Evolutionary conservation across 2,888 invertebrate genomes (phyloP), one percentile per base, ranked within the genome.

Genomic region (Diarsia rubi): DNA sequence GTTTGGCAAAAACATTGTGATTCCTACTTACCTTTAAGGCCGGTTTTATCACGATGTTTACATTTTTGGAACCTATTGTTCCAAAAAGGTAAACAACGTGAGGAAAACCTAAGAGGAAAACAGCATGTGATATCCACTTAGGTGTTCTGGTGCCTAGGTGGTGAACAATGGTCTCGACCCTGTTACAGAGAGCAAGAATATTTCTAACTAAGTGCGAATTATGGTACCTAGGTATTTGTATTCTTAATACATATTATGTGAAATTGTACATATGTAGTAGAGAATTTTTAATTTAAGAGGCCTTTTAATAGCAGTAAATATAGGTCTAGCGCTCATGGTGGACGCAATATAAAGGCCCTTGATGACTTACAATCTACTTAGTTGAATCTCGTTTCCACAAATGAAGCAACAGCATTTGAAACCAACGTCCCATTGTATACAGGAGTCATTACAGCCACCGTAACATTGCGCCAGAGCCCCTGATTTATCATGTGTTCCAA

Each of bases 401-500:
- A 71, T 83, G 79, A 78, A 78, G 78, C 78, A 79, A 78, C 66
- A 24, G 31, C 27, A 27, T 49, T 63, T 69, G 69, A 27, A 52
- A 66, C 24, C 52, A 69, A 54, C 65, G 27, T 69, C n/a, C 83
- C 70, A 78, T 83, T 80, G 83, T 78, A 64, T 71, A 66, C 73
- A 65, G 79, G 27, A 72, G 84, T 62, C 57, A 72, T 83, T 69
- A 57, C 27, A 49, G 24, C 0, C 63, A 47, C 24, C 16, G 49
- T 21, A 52, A 59, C 59, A 65, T 79, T 67, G 64, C 79, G 79
- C 83, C 72, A 83, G 44, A 69, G n/a, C 37, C 16, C 52, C 21
- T 71, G 78, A 83, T 83, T 64, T 83, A 83, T 83, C 69, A 68
- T 60, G 67, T 49, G 65, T 44, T 47, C 66, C 63, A 82, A 63